Conservation (phyloP, 2,113 vertebrate species). For the Mellivora capensis region DNA sequence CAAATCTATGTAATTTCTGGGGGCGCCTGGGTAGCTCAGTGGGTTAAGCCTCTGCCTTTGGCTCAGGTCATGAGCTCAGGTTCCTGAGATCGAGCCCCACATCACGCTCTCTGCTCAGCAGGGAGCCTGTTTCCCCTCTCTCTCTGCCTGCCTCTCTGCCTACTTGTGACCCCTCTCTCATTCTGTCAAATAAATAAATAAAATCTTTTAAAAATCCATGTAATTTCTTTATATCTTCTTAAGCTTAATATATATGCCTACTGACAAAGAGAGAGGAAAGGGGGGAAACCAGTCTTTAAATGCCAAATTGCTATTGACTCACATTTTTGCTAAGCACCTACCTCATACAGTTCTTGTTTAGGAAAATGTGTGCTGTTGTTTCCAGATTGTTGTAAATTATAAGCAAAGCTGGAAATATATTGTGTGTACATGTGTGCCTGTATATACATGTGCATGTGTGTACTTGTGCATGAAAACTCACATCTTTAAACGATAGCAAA, state of each 20-base stretch:
- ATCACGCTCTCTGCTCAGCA: too few relatives aligned
- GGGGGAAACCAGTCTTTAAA: not conserved
- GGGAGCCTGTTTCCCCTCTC: too few relatives aligned
- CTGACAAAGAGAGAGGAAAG: not conserved
- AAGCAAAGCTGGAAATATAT: not conserved
- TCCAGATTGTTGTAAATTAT: not conserved
- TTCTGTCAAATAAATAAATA: too few relatives aligned
- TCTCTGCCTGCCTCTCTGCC: too few relatives aligned
- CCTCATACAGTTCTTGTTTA: not conserved
- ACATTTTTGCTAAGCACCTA: not conserved
- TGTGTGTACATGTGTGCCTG: not conserved
- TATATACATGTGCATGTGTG: not conserved
- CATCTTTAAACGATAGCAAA: not conserved
- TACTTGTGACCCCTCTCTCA: too few relatives aligned
- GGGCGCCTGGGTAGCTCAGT: too few relatives aligned
- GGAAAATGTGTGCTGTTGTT: not conserved
- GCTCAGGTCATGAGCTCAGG: too few relatives aligned
- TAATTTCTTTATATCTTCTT: not conserved
- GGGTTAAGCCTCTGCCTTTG: too few relatives aligned
- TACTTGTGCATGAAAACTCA: not conserved
- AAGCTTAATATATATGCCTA: not conserved
- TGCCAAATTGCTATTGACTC: not conserved
- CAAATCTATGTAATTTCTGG: not conserved
- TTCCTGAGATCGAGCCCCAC: too few relatives aligned
- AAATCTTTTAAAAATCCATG: too few relatives aligned